Base-by-base conservation (phyloP, 2,113 vertebrate species). In the Dasyprocta punctata region DNA sequence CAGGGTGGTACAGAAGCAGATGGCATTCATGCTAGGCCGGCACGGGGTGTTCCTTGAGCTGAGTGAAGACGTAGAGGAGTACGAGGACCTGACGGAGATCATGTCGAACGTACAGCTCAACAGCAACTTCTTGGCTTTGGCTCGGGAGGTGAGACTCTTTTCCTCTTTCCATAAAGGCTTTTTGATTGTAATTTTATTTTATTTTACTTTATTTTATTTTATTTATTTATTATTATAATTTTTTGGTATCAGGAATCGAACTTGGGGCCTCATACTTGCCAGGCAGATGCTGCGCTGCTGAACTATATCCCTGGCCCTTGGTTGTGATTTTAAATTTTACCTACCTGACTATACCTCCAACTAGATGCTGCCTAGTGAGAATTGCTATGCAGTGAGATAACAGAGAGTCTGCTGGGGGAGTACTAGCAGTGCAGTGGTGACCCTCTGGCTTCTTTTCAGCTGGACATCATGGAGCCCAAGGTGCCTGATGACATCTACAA, bases 101-200 rank as follows among this genome's bases (percentile, higher is more conserved):
- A 99, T 99, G 99, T 99, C 99, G 86, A 99, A 99, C 0, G 99
- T 99, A 33, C 99, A 99, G 98, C 99, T 99, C 96, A 99, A 99
- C 97, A 99, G 99, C 98, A 99, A 99, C 98, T 99, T 99, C 97
- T 97, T 99, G 97, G 99, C 99, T 7, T 98, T 99, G 95, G 99
- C 99, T 86, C 99, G 99, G 98, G 99, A 99, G 99, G 99, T 99
- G 96, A 98, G 98, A 93, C 33, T 52, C 71, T 82, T 41, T 75
- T 36, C n/a, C 60, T 41, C 80, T 86, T 75, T 28, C 78, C 28
- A 26, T 61, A 58, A 69, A 80, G 69, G 75, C n/a, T 26, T 81
- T 90, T 90, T 58, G 47, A 44, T 78, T 95, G 14, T 93, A 65
- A 61, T 95, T 93, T 33, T 87, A 4, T 56, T 56, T 56, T 56